Evolutionary conservation across 2,888 invertebrate genomes (phyloP).

Genomic region (Fragum fragum): DNA sequence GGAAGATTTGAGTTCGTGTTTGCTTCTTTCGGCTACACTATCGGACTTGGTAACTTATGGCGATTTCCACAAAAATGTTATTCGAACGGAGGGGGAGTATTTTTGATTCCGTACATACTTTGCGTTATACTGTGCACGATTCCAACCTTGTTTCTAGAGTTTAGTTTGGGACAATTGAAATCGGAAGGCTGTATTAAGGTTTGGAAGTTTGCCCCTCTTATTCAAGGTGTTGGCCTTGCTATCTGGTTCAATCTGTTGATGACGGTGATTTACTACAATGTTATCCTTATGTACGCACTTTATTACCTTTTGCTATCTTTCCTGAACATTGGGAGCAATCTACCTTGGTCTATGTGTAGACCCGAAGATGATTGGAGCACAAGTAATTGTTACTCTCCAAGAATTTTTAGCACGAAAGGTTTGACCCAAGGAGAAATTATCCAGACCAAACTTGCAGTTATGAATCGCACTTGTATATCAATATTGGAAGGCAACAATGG

Average conservation of each 20-base stretch:
- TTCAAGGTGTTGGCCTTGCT: conserved; percentile 50
- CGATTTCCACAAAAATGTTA: conserved; percentile 49
- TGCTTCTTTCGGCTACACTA: conserved; percentile 39
- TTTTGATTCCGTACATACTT: conserved; percentile 45
- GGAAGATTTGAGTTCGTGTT: conserved; percentile 49
- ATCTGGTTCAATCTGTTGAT: conserved; percentile 38
- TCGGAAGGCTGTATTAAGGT: conserved; percentile 41
- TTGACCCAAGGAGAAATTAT: conserved; percentile 13
- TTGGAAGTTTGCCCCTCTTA: conserved; percentile 43
- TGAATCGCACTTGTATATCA: conserved; percentile 23
- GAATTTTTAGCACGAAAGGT: not conserved
- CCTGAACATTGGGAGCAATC: conserved; percentile 36
- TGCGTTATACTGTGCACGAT: conserved; percentile 29
- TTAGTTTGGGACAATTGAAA: conserved; percentile 43
- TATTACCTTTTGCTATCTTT: conserved; percentile 47
- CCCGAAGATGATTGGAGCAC: conserved; percentile 37
- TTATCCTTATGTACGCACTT: conserved; percentile 44
- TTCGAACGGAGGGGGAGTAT: conserved; percentile 45
- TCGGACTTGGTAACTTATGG: conserved; percentile 55
- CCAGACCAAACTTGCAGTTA: not conserved
- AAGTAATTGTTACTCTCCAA: conserved; percentile 12
- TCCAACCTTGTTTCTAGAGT: conserved; percentile 47
- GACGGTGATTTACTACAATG: conserved; percentile 50
- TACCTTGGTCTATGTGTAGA: conserved; percentile 48
- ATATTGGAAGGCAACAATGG: not conserved